phyloP scores from a whole-genome alignment of 2,888 invertebrate genomes.

The Noctua comes region DNA sequence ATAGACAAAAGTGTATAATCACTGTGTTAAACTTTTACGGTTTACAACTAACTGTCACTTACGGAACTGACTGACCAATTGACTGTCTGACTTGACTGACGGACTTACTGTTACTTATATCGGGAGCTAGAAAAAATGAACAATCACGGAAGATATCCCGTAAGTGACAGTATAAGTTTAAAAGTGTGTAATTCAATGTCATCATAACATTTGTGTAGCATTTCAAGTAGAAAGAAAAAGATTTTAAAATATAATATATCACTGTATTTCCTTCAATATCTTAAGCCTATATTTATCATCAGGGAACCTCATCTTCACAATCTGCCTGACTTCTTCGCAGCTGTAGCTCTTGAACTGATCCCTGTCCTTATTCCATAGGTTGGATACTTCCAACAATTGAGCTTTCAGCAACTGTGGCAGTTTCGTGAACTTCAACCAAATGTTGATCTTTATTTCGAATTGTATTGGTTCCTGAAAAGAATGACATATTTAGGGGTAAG shows the following conservation, averaged over 20 bases:
- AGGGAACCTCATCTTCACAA: conserved; percentile 86
- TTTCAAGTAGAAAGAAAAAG: neutral
- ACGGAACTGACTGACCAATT: too few species aligned
- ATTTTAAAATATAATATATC: conserved; percentile 47
- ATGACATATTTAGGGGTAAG: neutral
- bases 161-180: too few species aligned
- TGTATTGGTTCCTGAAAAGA: conserved; percentile 77
- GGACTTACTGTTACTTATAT: too few species aligned
- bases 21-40: too few species aligned
- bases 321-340: conserved; percentile 85
- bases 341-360: conserved; percentile 76
- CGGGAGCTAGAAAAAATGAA: too few species aligned
- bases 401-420: conserved; percentile 81
- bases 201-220: neutral
- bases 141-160: too few species aligned
- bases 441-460: conserved; percentile 78
- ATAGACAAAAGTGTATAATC: neutral
- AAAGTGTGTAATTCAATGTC: conserved; percentile 5
- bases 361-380: conserved; percentile 78
- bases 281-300: conserved; percentile 84
- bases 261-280: conserved; percentile 87
- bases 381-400: conserved; percentile 82
- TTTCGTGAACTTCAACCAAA: conserved; percentile 83
- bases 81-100: too few species aligned
- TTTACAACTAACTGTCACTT: too few species aligned